Evolutionary conservation across 2,113 vertebrate species (phyloP).

Genomic region (Poecilia latipinna): DNA sequence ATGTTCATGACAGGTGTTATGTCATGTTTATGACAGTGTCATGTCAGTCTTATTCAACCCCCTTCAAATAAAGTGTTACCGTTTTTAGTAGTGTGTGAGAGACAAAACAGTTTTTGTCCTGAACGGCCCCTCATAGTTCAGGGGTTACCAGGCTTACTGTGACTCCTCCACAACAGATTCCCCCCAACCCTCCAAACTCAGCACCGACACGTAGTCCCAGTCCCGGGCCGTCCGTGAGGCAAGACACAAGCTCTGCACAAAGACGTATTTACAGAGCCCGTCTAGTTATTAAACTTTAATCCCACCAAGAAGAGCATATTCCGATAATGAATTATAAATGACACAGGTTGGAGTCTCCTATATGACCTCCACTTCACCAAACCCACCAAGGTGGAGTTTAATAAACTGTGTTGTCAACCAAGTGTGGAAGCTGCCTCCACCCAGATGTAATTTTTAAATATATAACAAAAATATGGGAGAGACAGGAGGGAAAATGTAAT

Average conservation of each 20-base stretch:
- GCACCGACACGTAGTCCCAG: constrained; percentile 41
- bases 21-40: no score
- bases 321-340: constrained; percentile 84
- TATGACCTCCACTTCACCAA: constrained; percentile 73
- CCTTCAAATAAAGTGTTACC: no score
- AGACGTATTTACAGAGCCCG: constrained; percentile 79
- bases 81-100: no score
- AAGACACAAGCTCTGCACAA: constrained; percentile 69
- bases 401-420: constrained; percentile 80
- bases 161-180: constrained; percentile 29
- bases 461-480: constrained; percentile 32
- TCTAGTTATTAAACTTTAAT: constrained; percentile 86
- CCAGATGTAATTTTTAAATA: constrained; percentile 76
- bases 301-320: constrained; percentile 82
- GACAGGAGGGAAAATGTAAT: constrained; percentile 67
- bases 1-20: no score
- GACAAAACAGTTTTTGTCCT: no score
- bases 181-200: constrained; percentile 48
- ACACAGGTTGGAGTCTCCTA: constrained; percentile 77
- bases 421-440: constrained; percentile 44
- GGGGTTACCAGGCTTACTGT: constrained; percentile 69
- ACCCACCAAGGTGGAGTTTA: constrained; percentile 69
- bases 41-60: no score
- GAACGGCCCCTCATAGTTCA: not conserved
- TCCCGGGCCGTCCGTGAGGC: constrained; percentile 25